Evolutionary conservation across 92 coral and sea anemone genomes (phyloP), one percentile per base, ranked within the genome.

Genomic region (Porites evermanni): DNA sequence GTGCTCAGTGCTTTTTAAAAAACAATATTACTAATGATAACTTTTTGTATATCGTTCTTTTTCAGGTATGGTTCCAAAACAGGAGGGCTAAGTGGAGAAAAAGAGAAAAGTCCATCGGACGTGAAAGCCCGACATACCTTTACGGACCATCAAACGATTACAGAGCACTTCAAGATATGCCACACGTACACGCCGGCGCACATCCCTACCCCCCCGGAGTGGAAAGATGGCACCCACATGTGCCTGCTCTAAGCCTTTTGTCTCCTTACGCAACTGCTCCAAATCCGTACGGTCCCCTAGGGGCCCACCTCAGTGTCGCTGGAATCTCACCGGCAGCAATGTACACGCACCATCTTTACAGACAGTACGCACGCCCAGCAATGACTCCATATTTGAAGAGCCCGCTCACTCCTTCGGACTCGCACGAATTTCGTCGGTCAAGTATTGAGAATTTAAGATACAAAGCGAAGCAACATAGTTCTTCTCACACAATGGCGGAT

Each of bases 81-180:
- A 90, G 99, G 75, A 82, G 99, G 80, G 99, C 99, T 58, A 97
- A 97, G 79, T 97, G 99, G 99, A 87, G 99, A 32, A 97, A 97
- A 78, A 90, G 98, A 73, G 99, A 97, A 72, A 95, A 97, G 83
- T 95, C 99, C 65, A 89, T 95, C 76, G 99, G 99, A 19, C 92
- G 98, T 6, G 99, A 97, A 87, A 97, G 99, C 84, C 98, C 99
- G 20, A 91, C 91, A 70, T 95, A 93, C 70, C 64, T 95, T 1
- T 95, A 93, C 65, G 92, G 94, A 47, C 93, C 83, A 51, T 70
- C 89, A 7, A 82, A 85, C 79, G 96, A 91, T 17, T 94, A 95
- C 89, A 85, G 94, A 53, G 82, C 93, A 18, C 69, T 92, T 16
- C 87, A 76, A 68, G 98, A 95, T 24, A 23, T 91, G 38, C 98